Evolutionary conservation across 2,888 invertebrate genomes (phyloP).

Genomic region (Pollenia angustigena): DNA sequence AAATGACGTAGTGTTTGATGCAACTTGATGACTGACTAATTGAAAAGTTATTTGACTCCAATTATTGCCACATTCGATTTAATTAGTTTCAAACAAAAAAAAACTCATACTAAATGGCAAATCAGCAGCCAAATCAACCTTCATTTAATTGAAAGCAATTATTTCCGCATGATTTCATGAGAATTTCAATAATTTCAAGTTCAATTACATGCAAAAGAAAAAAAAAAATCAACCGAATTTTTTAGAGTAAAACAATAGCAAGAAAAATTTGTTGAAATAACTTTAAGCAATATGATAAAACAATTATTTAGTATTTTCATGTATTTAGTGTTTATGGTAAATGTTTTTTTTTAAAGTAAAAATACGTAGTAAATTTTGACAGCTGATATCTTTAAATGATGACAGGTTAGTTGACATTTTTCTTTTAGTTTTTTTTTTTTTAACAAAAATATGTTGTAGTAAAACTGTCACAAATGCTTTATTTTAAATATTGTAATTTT

Average conservation of each 20-base stretch:
- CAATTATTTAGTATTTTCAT: too few species aligned
- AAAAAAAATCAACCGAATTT: constrained; percentile 10
- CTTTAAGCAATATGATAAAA: constrained; percentile 13
- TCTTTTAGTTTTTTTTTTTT: constrained; percentile 7
- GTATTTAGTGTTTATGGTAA: too few species aligned
- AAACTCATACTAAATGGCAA: constrained; percentile 13
- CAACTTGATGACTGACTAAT: constrained; percentile 33
- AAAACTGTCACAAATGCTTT: constrained; percentile 7
- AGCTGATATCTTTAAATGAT: constrained; percentile 22
- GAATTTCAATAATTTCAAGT: constrained; percentile 77
- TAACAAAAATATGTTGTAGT: constrained; percentile 1
- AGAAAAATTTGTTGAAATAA: not conserved
- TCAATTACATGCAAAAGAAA: constrained; percentile 55
- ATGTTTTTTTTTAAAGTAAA: constrained; percentile 14
- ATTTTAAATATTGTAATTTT: constrained; percentile 55
- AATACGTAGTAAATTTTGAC: constrained; percentile 42
- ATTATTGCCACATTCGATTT: constrained; percentile 55
- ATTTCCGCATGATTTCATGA: constrained; percentile 81
- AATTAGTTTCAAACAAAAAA: constrained; percentile 47
- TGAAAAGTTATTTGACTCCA: constrained; percentile 54
- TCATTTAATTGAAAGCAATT: constrained; percentile 67
- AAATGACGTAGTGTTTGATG: constrained; percentile 14
- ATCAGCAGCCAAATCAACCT: constrained; percentile 38
- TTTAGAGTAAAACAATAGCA: constrained; percentile 18
- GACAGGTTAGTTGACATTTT: constrained; percentile 51